These are phyloP conservation scores for Drosophila cardini DNA, from an alignment of 1,140 invertebrate genomes.

Conservation along the genomic window DNA sequence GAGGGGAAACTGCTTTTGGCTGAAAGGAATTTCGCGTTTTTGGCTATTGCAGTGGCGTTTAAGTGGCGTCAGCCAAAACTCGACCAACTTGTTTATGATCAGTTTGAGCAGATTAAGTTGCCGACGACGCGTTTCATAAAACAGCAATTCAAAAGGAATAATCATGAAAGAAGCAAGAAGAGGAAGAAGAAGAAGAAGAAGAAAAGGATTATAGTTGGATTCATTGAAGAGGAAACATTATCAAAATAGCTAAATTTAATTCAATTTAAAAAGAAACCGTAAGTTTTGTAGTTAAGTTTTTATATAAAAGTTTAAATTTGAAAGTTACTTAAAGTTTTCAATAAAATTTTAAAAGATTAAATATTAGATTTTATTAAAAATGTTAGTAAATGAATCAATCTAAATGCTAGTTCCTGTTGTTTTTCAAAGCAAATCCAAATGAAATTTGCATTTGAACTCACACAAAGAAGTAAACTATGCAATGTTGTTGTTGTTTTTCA, in stretches of 20 bases:
- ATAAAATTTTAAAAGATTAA: too few species aligned
- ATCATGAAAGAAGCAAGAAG: too few species aligned
- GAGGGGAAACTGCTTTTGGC: conserved; percentile 4
- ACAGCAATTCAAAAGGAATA: not conserved
- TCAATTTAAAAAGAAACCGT: too few species aligned
- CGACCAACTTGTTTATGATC: conserved; percentile 58
- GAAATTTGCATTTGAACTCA: too few species aligned
- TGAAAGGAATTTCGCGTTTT: conserved; percentile 60
- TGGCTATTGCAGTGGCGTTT: conserved; percentile 65
- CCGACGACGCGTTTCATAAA: conserved; percentile 15
- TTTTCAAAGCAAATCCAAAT: not conserved
- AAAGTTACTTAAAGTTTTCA: too few species aligned
- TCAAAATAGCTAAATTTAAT: too few species aligned
- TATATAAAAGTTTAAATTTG: too few species aligned
- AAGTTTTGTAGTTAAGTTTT: too few species aligned
- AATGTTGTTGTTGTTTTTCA: not conserved
- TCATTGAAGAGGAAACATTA: not conserved
- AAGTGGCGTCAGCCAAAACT: conserved; percentile 64
- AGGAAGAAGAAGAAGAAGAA: too few species aligned
- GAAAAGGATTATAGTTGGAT: not conserved
- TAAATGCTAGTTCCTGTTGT: not conserved
- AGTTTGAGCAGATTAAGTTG: conserved; percentile 32
- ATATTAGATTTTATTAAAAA: too few species aligned
- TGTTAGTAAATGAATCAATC: too few species aligned
- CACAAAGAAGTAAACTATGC: too few species aligned